Percentiles rank a stretch among this genome's conserved stretches.
phyloP scores from a whole-genome alignment of 2,888 invertebrate genomes.

The Abrostola triplasia region DNA sequence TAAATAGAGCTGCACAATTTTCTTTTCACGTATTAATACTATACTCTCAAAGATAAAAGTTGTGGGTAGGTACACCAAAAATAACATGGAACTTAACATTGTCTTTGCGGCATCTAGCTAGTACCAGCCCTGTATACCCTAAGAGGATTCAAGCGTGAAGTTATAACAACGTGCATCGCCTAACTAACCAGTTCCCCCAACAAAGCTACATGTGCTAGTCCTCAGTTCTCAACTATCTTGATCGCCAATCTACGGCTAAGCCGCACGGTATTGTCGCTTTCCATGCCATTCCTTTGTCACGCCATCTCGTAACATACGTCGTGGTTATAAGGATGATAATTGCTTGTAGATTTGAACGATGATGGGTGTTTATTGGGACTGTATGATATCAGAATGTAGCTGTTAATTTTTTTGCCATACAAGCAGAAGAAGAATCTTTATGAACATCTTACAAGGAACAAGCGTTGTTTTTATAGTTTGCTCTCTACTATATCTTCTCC shows the following conservation, averaged over 20 bases:
- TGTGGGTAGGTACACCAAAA: too few relatives aligned
- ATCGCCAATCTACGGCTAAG: conserved; percentile 3
- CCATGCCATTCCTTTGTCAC: not conserved
- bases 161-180: not conserved
- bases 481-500: too few relatives aligned
- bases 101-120: not conserved
- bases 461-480: too few relatives aligned
- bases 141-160: not conserved
- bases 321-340: not conserved
- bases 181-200: not conserved
- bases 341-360: not conserved
- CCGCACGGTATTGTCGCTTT: not conserved
- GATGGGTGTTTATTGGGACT: too few relatives aligned
- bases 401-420: too few relatives aligned
- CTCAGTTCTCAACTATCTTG: not conserved
- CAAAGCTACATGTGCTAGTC: not conserved
- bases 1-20: too few relatives aligned
- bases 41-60: too few relatives aligned
- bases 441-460: too few relatives aligned
- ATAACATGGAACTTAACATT: too few relatives aligned
- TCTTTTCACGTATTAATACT: too few relatives aligned
- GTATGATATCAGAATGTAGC: not conserved
- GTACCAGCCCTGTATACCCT: not conserved
- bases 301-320: not conserved
- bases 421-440: too few relatives aligned